Evolutionary conservation across 1,140 invertebrate genomes (phyloP).

Genomic region (Idris sp.): DNA sequence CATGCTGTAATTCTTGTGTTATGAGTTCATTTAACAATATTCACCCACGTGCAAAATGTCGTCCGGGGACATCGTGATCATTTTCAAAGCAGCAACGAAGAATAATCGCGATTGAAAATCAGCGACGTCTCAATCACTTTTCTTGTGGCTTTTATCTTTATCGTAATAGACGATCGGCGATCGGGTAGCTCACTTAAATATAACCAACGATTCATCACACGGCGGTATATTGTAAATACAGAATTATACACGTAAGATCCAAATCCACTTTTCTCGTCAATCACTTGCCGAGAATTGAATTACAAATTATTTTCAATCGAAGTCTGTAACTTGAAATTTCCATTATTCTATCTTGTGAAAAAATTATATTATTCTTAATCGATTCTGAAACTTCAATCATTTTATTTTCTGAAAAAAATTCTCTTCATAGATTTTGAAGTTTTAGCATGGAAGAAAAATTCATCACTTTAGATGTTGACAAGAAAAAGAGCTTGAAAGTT

Average conservation of each 20-base stretch:
- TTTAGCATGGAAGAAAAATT: no score
- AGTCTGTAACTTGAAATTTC: no score
- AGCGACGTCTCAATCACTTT: conserved; percentile 54
- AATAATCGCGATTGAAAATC: conserved; percentile 41
- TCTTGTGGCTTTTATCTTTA: conserved; percentile 37
- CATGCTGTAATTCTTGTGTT: conserved; percentile 25
- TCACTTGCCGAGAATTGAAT: conserved; percentile 18
- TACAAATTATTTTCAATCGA: conserved; percentile 27
- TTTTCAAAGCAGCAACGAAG: conserved; percentile 14
- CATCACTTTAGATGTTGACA: no score
- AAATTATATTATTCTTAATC: no score
- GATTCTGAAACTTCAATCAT: no score
- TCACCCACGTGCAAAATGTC: conserved; percentile 38
- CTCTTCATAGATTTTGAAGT: no score
- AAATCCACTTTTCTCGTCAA: conserved; percentile 45
- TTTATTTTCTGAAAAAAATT: no score
- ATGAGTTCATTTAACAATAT: conserved; percentile 39
- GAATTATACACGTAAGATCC: conserved; percentile 6
- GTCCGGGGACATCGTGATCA: conserved; percentile 9
- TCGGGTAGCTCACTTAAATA: conserved; percentile 44
- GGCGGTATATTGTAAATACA: conserved; percentile 56
- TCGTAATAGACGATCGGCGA: conserved; percentile 49
- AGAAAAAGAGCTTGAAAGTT: no score
- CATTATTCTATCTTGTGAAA: no score
- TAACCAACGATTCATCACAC: conserved; percentile 66